Percentiles rank a stretch among this genome's conserved stretches.
These are phyloP conservation scores for Buathra laborator DNA, from an alignment of 2,888 invertebrate genomes.

Conservation along the genomic window DNA sequence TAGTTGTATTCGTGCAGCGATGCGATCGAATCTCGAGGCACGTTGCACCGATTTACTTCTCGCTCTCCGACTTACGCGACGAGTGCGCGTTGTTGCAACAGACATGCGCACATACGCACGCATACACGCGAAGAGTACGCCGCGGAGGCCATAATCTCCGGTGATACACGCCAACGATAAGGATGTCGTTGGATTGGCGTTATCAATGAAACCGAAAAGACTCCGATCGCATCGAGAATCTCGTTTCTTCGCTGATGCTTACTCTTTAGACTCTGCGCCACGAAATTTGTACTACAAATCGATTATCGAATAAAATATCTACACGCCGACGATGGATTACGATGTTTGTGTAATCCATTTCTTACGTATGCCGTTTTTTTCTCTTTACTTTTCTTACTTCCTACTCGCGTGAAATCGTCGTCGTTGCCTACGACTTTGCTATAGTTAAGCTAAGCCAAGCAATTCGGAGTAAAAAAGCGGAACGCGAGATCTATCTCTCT, in stretches of 20 bases:
- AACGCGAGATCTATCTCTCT: constrained; percentile 17
- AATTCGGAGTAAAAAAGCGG: constrained; percentile 41
- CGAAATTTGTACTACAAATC: constrained; percentile 17
- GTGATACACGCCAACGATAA: constrained; percentile 60
- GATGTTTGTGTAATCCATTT: neutral
- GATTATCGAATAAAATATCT: constrained; percentile 21
- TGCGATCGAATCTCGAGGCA: constrained; percentile 13
- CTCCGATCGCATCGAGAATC: constrained; percentile 17
- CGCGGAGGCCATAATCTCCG: constrained; percentile 44
- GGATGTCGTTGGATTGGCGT: constrained; percentile 40
- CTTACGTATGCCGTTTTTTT: neutral
- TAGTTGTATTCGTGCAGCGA: constrained; percentile 21
- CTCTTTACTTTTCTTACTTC: constrained; percentile 9
- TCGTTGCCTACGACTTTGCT: constrained; percentile 17
- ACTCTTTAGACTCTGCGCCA: constrained; percentile 28
- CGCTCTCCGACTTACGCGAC: constrained; percentile 10
- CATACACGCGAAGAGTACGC: too few relatives aligned
- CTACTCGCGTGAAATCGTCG: constrained; percentile 18
- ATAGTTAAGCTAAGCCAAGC: neutral
- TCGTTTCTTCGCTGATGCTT: neutral
- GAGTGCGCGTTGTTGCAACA: constrained; percentile 31
- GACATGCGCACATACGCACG: neutral
- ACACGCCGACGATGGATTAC: neutral
- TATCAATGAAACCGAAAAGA: constrained; percentile 49
- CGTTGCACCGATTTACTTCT: constrained; percentile 27